These are phyloP conservation scores for Sebastes oblongus DNA, from an alignment of 2,797 vertebrate species.

Conservation along the genomic window DNA sequence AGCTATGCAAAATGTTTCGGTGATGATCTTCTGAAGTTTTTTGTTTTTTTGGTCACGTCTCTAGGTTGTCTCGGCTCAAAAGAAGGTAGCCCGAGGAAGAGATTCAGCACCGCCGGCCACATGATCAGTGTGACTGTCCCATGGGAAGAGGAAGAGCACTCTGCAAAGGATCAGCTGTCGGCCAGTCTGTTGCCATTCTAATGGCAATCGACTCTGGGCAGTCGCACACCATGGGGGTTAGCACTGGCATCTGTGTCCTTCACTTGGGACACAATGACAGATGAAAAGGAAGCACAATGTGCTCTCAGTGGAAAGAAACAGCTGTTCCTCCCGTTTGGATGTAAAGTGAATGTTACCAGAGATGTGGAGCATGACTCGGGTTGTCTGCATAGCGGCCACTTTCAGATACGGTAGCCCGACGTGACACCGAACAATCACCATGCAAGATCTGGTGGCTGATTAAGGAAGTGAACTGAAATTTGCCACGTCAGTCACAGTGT, in stretches of 20 bases:
- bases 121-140: not conserved
- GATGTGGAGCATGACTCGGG: not conserved
- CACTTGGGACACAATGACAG: not conserved
- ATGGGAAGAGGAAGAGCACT: conserved; percentile 18
- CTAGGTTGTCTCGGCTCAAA: conserved; percentile 53
- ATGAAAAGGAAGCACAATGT: not conserved
- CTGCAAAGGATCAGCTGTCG: conserved; percentile 22
- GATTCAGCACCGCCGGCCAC: not conserved
- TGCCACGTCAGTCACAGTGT: not conserved
- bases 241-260: not conserved
- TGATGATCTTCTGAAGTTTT: not conserved
- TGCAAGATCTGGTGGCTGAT: not conserved
- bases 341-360: not conserved
- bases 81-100: conserved; percentile 20
- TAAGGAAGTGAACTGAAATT: not conserved
- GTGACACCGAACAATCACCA: not conserved
- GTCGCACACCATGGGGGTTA: not conserved
- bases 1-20: not conserved
- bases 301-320: not conserved
- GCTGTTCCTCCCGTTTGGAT: not conserved
- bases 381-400: not conserved
- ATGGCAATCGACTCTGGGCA: not conserved
- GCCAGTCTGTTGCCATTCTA: not conserved
- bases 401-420: not conserved
- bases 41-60: not conserved